phyloP scores from a whole-genome alignment of 2,797 vertebrate genomes.

The Setipinna tenuifilis region DNA sequence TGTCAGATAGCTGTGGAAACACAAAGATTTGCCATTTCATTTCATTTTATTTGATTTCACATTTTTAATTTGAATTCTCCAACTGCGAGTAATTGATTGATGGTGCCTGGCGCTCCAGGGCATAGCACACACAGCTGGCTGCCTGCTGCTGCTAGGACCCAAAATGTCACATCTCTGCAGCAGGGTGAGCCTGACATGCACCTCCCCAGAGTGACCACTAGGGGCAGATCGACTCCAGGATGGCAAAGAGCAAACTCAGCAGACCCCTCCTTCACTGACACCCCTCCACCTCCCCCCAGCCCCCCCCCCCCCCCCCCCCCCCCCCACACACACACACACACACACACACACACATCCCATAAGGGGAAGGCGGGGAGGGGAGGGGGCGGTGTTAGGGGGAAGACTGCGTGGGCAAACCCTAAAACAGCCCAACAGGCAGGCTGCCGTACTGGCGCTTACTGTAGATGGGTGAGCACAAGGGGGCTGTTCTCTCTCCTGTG shows the following conservation, averaged over 20 bases:
- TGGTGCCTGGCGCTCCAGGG: background rate
- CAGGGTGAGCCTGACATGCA: background rate
- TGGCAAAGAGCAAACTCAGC: conserved; percentile 6
- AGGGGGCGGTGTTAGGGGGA: background rate
- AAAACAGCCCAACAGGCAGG: background rate
- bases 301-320: no score
- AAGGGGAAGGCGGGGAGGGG: no score
- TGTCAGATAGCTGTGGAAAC: background rate
- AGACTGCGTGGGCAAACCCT: background rate
- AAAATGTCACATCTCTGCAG: background rate
- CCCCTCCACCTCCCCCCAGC: background rate
- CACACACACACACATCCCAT: no score
- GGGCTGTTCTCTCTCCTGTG: background rate
- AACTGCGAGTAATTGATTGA: background rate
- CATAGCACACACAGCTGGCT: background rate
- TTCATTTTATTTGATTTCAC: background rate
- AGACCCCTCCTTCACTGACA: no score
- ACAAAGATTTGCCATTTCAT: background rate
- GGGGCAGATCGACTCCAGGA: background rate
- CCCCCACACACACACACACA: no score
- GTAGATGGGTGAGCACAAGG: background rate
- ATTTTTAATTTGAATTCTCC: background rate
- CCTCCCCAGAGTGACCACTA: background rate
- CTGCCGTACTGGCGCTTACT: background rate
- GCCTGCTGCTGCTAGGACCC: background rate